Evolutionary conservation across 2,888 invertebrate genomes (phyloP).

Genomic region (Dryomyza anilis): DNA sequence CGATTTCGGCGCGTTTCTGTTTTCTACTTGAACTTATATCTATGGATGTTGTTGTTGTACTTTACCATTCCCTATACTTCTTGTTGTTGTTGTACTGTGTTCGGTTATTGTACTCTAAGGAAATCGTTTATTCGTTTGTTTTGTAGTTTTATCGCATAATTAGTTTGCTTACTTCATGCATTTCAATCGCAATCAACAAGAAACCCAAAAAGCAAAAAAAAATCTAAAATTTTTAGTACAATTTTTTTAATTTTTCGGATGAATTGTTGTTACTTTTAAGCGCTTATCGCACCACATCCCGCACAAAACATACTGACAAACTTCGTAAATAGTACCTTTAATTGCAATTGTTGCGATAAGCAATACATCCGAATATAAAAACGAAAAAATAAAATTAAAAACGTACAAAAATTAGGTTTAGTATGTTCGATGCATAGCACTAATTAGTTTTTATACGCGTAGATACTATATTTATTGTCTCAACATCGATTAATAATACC

Average conservation of each 20-base stretch:
- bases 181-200: neutral
- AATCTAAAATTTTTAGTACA: too few relatives aligned
- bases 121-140: too few relatives aligned
- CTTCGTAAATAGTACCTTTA: constrained; percentile 36
- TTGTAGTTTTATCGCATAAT: constrained; percentile 22
- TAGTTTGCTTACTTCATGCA: constrained; percentile 17
- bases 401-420: constrained; percentile 3
- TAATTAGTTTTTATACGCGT: constrained; percentile 3
- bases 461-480: neutral
- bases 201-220: neutral
- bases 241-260: too few relatives aligned
- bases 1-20: constrained; percentile 42
- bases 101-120: too few relatives aligned
- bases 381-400: too few relatives aligned
- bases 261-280: constrained; percentile 25
- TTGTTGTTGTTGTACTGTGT: constrained; percentile 15
- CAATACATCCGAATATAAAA: constrained; percentile 7
- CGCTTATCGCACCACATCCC: constrained; percentile 17
- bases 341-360: constrained; percentile 38
- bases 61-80: neutral
- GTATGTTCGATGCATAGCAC: neutral
- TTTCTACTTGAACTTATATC: neutral
- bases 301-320: too few relatives aligned
- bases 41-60: neutral
- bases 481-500: neutral